These are phyloP conservation scores for Scomber scombrus DNA, from an alignment of 2,113 vertebrate genomes.

Conservation along the genomic window DNA sequence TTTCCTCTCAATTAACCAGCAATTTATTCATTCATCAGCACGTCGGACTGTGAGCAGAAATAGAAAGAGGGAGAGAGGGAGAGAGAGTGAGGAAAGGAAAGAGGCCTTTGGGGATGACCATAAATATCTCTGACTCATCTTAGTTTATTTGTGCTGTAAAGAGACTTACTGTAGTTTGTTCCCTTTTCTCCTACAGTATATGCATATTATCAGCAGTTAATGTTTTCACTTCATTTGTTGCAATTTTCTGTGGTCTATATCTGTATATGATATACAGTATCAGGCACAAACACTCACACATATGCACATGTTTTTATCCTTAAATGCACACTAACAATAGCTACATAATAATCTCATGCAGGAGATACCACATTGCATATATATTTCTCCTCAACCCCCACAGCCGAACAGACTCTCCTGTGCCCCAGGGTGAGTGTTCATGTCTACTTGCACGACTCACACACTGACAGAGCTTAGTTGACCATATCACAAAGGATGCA, in stretches of 20 bases:
- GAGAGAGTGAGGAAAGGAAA: constrained; percentile 48
- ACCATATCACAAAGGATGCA: constrained; percentile 56
- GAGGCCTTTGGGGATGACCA: constrained; percentile 74
- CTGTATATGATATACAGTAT: background rate
- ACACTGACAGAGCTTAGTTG: constrained; percentile 51
- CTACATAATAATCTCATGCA: constrained; percentile 5
- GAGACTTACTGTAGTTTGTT: constrained; percentile 65
- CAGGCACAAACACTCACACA: background rate
- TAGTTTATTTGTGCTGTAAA: constrained; percentile 74
- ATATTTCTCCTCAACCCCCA: constrained; percentile 10
- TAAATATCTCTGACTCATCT: constrained; percentile 84
- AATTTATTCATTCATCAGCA: constrained; percentile 75
- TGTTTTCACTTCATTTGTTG: constrained; percentile 13
- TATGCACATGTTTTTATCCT: constrained; percentile 20
- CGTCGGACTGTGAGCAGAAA: constrained; percentile 42
- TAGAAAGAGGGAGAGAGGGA: constrained; percentile 42
- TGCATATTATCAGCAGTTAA: constrained; percentile 35
- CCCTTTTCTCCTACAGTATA: constrained; percentile 27
- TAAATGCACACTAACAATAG: constrained; percentile 29
- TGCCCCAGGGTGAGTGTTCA: constrained; percentile 31
- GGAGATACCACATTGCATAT: constrained; percentile 7
- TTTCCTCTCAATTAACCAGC: constrained; percentile 68
- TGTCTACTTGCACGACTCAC: constrained; percentile 43
- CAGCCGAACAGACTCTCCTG: constrained; percentile 15
- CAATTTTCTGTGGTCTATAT: background rate